Percentiles rank a stretch among this genome's conserved stretches.
These are phyloP conservation scores for Spongilla lacustris DNA, from an alignment of 37 sponge, comb jelly and placozoan genomes.

Conservation along the genomic window DNA sequence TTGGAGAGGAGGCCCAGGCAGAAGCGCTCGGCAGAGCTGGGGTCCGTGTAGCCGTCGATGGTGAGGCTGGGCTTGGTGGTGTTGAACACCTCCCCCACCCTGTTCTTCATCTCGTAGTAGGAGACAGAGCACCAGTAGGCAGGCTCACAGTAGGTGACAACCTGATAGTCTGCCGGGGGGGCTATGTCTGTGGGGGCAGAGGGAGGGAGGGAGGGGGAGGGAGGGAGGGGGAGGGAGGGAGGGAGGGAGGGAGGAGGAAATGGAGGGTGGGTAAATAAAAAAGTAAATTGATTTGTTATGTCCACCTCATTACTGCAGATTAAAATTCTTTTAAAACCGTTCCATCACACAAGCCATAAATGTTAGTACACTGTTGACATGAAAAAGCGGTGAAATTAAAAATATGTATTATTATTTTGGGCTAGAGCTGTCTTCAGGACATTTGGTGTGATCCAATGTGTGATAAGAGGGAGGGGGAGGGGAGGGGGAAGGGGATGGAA, in stretches of 20 bases:
- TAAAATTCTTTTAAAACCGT: too few species aligned
- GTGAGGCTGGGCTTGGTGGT: conserved; percentile 73
- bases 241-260: conserved; percentile 8
- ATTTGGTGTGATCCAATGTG: too few species aligned
- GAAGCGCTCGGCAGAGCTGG: too few species aligned
- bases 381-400: too few species aligned
- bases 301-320: too few species aligned
- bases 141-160: conserved; percentile 79
- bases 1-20: too few species aligned
- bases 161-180: conserved; percentile 25
- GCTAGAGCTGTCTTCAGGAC: too few species aligned
- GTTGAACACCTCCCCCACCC: conserved; percentile 91
- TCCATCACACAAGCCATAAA: too few species aligned
- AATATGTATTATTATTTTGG: too few species aligned
- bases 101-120: conserved; percentile 95
- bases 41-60: conserved; percentile 95
- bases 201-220: not conserved
- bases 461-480: conserved; percentile 14
- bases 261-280: not conserved
- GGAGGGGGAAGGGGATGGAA: not conserved
- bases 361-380: too few species aligned
- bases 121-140: conserved; percentile 93
- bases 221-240: not conserved
- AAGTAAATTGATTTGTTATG: too few species aligned
- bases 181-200: not conserved